These are phyloP conservation scores for Ganaspis sp. DNA, from an alignment of 1,140 invertebrate genomes.

Conservation along the genomic window DNA sequence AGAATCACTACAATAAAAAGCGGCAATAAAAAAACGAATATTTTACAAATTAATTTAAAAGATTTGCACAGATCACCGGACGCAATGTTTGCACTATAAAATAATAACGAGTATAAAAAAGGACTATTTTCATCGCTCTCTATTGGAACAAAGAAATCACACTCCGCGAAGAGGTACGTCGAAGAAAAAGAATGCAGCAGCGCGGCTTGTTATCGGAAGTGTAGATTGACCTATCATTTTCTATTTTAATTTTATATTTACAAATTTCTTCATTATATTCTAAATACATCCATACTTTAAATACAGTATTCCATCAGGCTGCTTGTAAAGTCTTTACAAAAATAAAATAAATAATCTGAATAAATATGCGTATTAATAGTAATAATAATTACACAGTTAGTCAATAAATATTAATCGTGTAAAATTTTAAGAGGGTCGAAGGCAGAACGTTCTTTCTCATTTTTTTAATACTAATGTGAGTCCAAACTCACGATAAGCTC, in stretches of 20 bases:
- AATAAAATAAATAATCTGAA: slow-evolving; percentile 77
- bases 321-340: slow-evolving; percentile 72
- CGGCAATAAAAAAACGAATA: not conserved
- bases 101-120: slow-evolving; percentile 6
- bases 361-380: slow-evolving; percentile 67
- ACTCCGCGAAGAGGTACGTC: slow-evolving; percentile 51
- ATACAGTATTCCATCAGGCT: slow-evolving; percentile 65
- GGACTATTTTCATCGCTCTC: not conserved
- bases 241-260: slow-evolving; percentile 52
- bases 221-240: slow-evolving; percentile 57
- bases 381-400: slow-evolving; percentile 65
- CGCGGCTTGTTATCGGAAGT: slow-evolving; percentile 58
- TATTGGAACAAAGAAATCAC: slow-evolving; percentile 46
- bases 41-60: not conserved
- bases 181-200: slow-evolving; percentile 60
- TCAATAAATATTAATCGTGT: slow-evolving; percentile 70
- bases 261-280: slow-evolving; percentile 51
- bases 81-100: slow-evolving; percentile 10
- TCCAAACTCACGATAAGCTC: slow-evolving; percentile 22
- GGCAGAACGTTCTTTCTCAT: slow-evolving; percentile 21
- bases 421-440: slow-evolving; percentile 41
- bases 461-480: slow-evolving; percentile 17
- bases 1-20: not conserved
- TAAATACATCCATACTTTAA: slow-evolving; percentile 61
- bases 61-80: slow-evolving; percentile 14